phyloP scores from a whole-genome alignment of 1,140 invertebrate species.

The Brachystomella parvula region DNA sequence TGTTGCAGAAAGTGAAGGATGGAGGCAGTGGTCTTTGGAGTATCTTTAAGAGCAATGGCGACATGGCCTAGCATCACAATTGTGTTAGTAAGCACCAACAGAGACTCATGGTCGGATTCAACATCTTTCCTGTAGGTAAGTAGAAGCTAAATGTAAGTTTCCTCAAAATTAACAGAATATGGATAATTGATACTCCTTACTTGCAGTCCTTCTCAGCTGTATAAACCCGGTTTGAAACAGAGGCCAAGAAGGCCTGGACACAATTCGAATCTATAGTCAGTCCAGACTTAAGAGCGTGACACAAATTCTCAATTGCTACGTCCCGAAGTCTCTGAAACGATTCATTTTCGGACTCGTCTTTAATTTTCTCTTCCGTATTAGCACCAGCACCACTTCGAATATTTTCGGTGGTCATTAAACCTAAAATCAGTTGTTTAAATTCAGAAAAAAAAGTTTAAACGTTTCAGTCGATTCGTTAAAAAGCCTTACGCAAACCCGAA shows the following conservation, averaged over 20 bases:
- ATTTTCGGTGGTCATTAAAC: no score
- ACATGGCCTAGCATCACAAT: slow-evolving; percentile 96
- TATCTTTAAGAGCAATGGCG: slow-evolving; percentile 60
- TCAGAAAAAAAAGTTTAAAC: no score
- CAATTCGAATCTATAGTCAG: slow-evolving; percentile 78
- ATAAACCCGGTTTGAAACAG: slow-evolving; percentile 87
- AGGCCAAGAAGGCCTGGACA: slow-evolving; percentile 86
- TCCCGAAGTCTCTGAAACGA: slow-evolving; percentile 81
- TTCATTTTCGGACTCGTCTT: no score
- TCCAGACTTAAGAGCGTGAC: slow-evolving; percentile 82
- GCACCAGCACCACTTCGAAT: no score
- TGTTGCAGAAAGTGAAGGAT: slow-evolving; percentile 96
- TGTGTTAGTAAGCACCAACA: slow-evolving; percentile 88
- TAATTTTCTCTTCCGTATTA: no score
- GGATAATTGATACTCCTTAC: background rate
- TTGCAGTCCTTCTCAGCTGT: slow-evolving; percentile 60
- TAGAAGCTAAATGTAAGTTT: no score
- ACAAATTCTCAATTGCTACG: slow-evolving; percentile 92
- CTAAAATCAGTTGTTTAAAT: no score
- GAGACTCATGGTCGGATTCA: no score
- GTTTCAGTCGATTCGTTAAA: no score
- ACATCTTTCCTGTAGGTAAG: no score
- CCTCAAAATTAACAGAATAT: no score
- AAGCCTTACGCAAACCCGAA: no score
- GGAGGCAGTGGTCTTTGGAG: slow-evolving; percentile 86